Conservation (phyloP, 2,888 invertebrate species). For the Panopea generosa region DNA sequence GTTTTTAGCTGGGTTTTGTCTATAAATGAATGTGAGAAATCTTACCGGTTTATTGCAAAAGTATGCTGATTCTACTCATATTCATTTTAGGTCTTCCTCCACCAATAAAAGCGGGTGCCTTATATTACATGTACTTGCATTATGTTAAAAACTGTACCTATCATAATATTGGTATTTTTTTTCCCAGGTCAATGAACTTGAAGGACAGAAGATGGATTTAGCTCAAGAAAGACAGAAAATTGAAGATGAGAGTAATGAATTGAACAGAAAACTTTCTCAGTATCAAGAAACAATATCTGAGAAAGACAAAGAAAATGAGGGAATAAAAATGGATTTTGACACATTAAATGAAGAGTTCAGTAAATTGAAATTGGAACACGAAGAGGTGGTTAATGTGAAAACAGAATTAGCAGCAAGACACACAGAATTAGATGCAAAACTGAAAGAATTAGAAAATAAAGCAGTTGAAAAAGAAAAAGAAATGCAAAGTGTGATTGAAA, state of each 20-base stretch:
- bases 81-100: no score
- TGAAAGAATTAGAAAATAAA: slow-evolving; percentile 21
- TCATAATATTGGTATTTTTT: no score
- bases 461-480: slow-evolving; percentile 31
- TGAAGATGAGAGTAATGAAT: slow-evolving; percentile 45
- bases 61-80: no score
- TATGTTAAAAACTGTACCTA: no score
- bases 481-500: slow-evolving; percentile 17
- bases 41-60: no score
- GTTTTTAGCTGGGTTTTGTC: no score
- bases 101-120: no score
- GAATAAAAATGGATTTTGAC: slow-evolving; percentile 45
- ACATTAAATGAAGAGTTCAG: slow-evolving; percentile 44
- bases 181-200: slow-evolving; percentile 46
- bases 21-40: no score
- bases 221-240: slow-evolving; percentile 54
- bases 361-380: slow-evolving; percentile 12
- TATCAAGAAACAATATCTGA: slow-evolving; percentile 39
- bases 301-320: slow-evolving; percentile 68
- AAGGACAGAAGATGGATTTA: slow-evolving; percentile 51
- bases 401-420: not conserved
- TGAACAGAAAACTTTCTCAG: slow-evolving; percentile 58
- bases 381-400: no score
- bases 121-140: no score
- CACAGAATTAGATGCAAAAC: slow-evolving; percentile 11